Base-by-base conservation (phyloP, 2,797 vertebrate genomes). In the Phrynocephalus guinanensis region DNA sequence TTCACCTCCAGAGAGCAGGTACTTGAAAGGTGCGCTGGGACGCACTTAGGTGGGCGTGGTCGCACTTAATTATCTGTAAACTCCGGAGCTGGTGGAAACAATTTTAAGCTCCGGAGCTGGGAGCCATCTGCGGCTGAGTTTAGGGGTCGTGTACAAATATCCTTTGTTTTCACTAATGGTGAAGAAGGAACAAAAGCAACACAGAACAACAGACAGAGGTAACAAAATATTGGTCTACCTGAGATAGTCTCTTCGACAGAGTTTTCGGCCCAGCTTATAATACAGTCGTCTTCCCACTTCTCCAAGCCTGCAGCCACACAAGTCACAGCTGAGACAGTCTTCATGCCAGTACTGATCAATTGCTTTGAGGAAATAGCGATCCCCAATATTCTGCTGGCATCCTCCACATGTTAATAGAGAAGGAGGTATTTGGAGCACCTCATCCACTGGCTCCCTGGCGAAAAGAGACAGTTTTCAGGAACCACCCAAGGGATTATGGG, bases 301-400 rank as follows among this genome's bases (percentile, higher is more conserved):
- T 0, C 99, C 99, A 3, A 99, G 97, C 28, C 99, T 95, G 90
- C 99, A 99, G 72, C 99, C 99, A 0, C 99, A 99, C 82, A 99
- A 97, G 96, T 99, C 99, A 8, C 99, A 99, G 97, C 99, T 99
- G 91, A 99, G 97, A 89, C 99, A 99, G 96, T 99, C 99, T 92
- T 99, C 99, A 0, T 99, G 99, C 99, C 99, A 99, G 97, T 99
- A 99, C 96, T 99, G 98, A 91, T 99, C 99, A 38, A 99, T 99
- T 96, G 99, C 99, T 95, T 99, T 99, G 48, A 99, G 97, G 97
- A 99, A 99, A 93, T 99, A 99, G 16, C 99, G 98, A 96, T 99
- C 99, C 48, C 99, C 98, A 0, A 99, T 99, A 96, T 97, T 99
- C 97, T 99, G 99, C 95, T 99, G 99, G 96, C 99, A 99, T 8